These are phyloP conservation scores for Tragelaphus imberbis DNA, from an alignment of 2,113 vertebrate species.

Conservation along the genomic window DNA sequence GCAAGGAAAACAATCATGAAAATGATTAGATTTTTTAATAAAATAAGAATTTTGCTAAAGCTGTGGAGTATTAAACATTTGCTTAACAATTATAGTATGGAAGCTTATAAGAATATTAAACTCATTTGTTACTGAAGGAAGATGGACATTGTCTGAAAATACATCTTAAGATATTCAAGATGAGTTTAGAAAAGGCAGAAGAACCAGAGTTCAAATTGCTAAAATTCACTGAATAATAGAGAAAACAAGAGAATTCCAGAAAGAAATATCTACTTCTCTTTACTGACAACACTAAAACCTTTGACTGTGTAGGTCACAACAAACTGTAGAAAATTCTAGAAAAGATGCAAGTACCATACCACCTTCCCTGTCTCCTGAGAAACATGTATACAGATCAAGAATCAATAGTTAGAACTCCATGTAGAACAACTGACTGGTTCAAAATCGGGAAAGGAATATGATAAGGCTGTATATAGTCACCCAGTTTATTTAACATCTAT, in stretches of 20 bases:
- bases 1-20: neutral
- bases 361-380: neutral
- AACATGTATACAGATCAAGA: neutral
- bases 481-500: neutral
- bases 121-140: neutral
- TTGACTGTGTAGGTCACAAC: neutral
- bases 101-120: neutral
- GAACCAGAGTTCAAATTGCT: neutral
- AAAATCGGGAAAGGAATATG: neutral
- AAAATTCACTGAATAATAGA: neutral
- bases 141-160: neutral
- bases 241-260: neutral
- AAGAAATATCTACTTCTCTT: neutral
- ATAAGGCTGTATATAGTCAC: neutral
- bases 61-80: neutral
- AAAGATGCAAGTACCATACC: neutral
- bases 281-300: neutral
- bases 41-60: neutral
- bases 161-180: neutral
- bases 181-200: neutral
- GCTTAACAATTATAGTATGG: neutral
- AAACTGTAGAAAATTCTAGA: neutral
- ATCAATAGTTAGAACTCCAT: neutral
- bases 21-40: neutral
- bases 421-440: neutral